Evolutionary conservation across 2,113 vertebrate species (phyloP), one percentile per base, ranked within the genome.

Genomic region (Phylloscopus trochilus): DNA sequence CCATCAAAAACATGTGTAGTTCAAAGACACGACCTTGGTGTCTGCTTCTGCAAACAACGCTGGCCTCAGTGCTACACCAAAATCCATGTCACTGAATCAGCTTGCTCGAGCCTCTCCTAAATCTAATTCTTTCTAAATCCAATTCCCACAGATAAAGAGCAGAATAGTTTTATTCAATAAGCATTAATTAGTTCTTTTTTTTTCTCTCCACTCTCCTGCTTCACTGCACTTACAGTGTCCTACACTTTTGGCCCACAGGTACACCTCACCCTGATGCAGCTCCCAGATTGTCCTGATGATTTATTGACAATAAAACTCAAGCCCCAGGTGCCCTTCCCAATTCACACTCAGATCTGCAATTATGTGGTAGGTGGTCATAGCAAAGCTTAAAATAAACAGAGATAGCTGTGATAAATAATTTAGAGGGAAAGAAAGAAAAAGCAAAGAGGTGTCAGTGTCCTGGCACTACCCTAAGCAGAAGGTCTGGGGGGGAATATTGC

Each of bases 21-120:
- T 95, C 94, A 95, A 93, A 90, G 81, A 88, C 64, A 74, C 3
- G 51, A 96, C 93, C 95, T 94, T 67, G 91, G 74, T 41, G 52
- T 60, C 89, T 85, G 72, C 89, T 78, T 87, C 87, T 87, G 82
- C 91, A 92, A 96, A 95, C 87, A 83, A 8, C 30, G 4, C 60
- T 27, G 16, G 78, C 81, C 88, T 37, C 73, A 12, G 68, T 5
- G 41, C 58, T 89, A 51, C 76, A 75, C 90, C 87, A 63, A 84
- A 92, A 82, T 51, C 72, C 76, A 49, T 22, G 68, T 46, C 84
- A 83, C 69, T 19, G 2, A 87, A 70, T 81, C 88, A 83, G 58
- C 62, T 39, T 76, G 28, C 92, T 77, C 3, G 0, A 91, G 59
- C 24, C 51, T 74, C 87, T 77, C 37, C 64, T 37, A 49, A 89